Percentiles rank a stretch among this genome's conserved stretches.
These are phyloP conservation scores for Hyphantria cunea DNA, from an alignment of 1,140 invertebrate genomes.

Conservation along the genomic window DNA sequence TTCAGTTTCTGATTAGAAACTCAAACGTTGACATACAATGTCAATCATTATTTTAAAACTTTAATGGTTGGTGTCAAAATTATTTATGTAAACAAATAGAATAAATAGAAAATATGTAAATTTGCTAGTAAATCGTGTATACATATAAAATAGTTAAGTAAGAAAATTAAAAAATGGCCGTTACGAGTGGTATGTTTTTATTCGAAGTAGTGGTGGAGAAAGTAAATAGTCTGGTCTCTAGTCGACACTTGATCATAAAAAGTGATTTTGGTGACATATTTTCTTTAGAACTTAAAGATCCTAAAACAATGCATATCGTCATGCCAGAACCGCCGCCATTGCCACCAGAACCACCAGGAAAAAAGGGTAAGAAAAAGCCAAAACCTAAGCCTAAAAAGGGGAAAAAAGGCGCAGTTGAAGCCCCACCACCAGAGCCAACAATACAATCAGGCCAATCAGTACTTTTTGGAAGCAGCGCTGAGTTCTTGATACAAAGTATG, in stretches of 20 bases:
- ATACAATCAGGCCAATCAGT: conserved; percentile 74
- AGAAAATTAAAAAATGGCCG: conserved; percentile 59
- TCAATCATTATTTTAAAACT: too few species aligned
- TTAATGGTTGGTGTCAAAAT: background rate
- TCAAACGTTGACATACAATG: too few species aligned
- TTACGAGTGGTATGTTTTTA: conserved; percentile 64
- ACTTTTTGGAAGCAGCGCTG: conserved; percentile 67
- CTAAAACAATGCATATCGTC: conserved; percentile 71
- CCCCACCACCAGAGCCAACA: conserved; percentile 63
- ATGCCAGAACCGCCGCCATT: conserved; percentile 72
- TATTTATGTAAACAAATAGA: background rate
- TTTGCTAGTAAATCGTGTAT: conserved; percentile 8
- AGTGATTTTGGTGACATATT: conserved; percentile 74
- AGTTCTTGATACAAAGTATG: conserved; percentile 68
- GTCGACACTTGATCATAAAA: conserved; percentile 59
- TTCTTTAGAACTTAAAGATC: conserved; percentile 73
- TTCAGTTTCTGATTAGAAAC: too few species aligned
- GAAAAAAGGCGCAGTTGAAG: conserved; percentile 55
- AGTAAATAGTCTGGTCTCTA: conserved; percentile 61
- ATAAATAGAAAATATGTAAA: conserved; percentile 6
- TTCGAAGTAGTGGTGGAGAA: conserved; percentile 75
- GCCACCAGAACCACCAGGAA: conserved; percentile 67
- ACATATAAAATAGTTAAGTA: conserved; percentile 22
- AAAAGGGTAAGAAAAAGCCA: conserved; percentile 62
- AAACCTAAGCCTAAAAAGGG: conserved; percentile 50